Evolutionary conservation across 2,797 vertebrate genomes (phyloP).

Genomic region (Pitangus sulphuratus): DNA sequence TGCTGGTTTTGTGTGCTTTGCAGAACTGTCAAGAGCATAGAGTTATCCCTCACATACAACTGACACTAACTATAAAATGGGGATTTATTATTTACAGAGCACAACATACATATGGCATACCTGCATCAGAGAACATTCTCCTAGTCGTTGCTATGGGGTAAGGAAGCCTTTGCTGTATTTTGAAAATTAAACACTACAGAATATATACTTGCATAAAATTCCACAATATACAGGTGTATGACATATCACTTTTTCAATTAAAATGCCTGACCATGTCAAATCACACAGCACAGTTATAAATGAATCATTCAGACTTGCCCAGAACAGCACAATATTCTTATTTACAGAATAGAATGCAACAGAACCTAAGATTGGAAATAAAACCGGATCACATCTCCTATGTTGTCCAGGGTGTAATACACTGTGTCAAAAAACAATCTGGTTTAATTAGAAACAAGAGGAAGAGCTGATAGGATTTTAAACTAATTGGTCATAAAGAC

Average conservation of each 20-base stretch:
- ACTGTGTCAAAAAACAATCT: not conserved
- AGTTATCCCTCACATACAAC: not conserved
- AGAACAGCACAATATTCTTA: not conserved
- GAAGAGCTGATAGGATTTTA: slow-evolving; percentile 30
- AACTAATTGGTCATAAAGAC: slow-evolving; percentile 48
- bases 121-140: not conserved
- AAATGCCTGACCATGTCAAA: not conserved
- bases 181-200: not conserved
- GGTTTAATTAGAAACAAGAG: slow-evolving; percentile 49
- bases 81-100: slow-evolving; percentile 22
- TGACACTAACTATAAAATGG: not conserved
- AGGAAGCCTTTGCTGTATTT: not conserved
- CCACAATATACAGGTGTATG: not conserved
- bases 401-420: not conserved
- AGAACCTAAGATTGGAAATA: not conserved
- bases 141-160: not conserved
- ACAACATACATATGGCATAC: not conserved
- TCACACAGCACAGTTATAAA: not conserved
- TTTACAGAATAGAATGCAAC: not conserved
- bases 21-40: not conserved
- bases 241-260: not conserved
- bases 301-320: not conserved
- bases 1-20: not conserved
- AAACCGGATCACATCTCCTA: not conserved
- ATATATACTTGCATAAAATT: not conserved